Evolutionary conservation across 2,113 vertebrate species (phyloP).

Genomic region (Catharus minimus): DNA sequence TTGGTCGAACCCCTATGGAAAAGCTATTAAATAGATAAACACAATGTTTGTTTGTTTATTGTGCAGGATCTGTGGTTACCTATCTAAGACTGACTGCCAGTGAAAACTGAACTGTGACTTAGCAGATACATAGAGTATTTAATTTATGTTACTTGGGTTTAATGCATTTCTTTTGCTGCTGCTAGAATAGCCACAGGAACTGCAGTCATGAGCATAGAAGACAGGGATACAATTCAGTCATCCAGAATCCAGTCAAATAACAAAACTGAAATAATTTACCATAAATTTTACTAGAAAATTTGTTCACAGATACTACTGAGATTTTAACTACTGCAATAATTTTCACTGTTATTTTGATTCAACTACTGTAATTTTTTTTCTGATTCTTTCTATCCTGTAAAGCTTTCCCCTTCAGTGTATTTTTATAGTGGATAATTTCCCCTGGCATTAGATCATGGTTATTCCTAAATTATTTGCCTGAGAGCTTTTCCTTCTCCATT

Average conservation of each 20-base stretch:
- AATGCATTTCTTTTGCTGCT: neutral
- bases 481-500: neutral
- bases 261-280: neutral
- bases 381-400: neutral
- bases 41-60: neutral
- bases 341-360: neutral
- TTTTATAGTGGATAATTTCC: neutral
- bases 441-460: neutral
- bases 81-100: neutral
- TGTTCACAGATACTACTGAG: neutral
- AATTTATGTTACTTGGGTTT: neutral
- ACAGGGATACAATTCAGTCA: neutral
- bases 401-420: neutral
- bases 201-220: neutral
- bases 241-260: neutral
- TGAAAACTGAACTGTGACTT: neutral
- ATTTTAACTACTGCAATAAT: neutral
- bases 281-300: neutral
- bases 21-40: neutral
- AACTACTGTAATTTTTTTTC: neutral
- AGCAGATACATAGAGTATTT: neutral
- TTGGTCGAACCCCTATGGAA: neutral
- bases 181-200: neutral
- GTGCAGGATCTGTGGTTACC: neutral
- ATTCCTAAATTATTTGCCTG: conserved; percentile 7